phyloP scores from a whole-genome alignment of 2,797 vertebrate species.

The Molossus molossus region DNA sequence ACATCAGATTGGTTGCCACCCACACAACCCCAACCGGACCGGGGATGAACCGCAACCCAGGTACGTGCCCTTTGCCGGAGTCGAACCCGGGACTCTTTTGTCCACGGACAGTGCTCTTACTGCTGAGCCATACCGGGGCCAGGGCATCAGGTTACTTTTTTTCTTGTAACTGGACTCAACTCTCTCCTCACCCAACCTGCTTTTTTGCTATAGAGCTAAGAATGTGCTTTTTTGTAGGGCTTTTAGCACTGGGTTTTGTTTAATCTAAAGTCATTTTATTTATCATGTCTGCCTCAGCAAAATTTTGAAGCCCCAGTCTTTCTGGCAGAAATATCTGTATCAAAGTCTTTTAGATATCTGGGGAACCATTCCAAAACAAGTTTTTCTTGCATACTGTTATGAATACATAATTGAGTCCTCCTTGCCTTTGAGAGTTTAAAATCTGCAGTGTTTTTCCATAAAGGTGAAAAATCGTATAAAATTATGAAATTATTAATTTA shows the following conservation, averaged over 20 bases:
- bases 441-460: background rate
- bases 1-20: too few species aligned
- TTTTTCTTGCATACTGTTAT: background rate
- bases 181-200: background rate
- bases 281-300: conserved; percentile 3
- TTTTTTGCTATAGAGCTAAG: conserved; percentile 35
- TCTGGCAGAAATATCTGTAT: conserved; percentile 28
- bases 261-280: conserved; percentile 56
- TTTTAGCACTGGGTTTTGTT: conserved; percentile 35
- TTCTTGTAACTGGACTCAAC: background rate
- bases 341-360: background rate
- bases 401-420: background rate
- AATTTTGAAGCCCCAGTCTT: conserved; percentile 46
- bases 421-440: background rate
- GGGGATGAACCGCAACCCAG: too few species aligned
- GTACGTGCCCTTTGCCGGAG: too few species aligned
- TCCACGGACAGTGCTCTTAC: too few species aligned
- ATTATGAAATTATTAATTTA: conserved; percentile 41
- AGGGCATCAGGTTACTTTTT: background rate
- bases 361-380: background rate
- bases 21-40: too few species aligned
- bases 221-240: background rate
- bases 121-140: too few species aligned
- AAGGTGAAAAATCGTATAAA: background rate
- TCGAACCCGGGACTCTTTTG: too few species aligned